Evolutionary conservation across 2,888 invertebrate species (phyloP), one percentile per base, ranked within the genome.

Genomic region (Melitaea athalia): DNA sequence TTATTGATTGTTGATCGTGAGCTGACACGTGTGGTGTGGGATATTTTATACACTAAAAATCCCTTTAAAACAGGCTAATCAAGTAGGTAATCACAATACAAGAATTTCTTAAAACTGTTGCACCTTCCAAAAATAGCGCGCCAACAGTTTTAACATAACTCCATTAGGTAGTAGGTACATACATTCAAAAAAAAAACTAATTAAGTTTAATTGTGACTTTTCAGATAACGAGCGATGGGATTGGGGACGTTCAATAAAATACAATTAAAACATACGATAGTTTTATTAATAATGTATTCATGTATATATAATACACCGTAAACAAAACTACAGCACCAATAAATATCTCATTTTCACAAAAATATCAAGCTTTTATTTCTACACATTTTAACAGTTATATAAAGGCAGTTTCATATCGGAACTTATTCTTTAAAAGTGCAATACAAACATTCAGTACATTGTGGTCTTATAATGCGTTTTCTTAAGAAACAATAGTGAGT

Each of bases 321-420:
- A 92, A 90, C 87, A 85, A 88, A 91, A 91, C 89, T 91, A 91
- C 88, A 91, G 91, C 91, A 92, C 89, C 91, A 91, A 92, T 91
- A 92, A 92, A 92, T 91, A 91, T 90, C 81, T 88, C 88, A 88
- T 89, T 89, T 88, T 89, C 89, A 89, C 88, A 89, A 90, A 91
- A 91, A 90, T 90, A 90, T 89, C 85, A 90, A 91, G 89, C 88
- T 86, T 89, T 85, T 76, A 81, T 83, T 85, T 81, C 81, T 82
- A 86, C 85, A 85, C 83, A 84, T 80, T 74, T 83, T 78, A 88
- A 89, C 88, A 89, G 84, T 89, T 86, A 88, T 85, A 89, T 82
- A 87, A 88, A 90, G 91, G 91, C 91, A 90, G 89, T 86, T 82
- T 84, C 81, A 81, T 74, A 80, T 81, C 78, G 82, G 83, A 85